Evolutionary conservation across 2,888 invertebrate genomes (phyloP), one percentile per base, ranked within the genome.

Genomic region (Agrochola lychnidis): DNA sequence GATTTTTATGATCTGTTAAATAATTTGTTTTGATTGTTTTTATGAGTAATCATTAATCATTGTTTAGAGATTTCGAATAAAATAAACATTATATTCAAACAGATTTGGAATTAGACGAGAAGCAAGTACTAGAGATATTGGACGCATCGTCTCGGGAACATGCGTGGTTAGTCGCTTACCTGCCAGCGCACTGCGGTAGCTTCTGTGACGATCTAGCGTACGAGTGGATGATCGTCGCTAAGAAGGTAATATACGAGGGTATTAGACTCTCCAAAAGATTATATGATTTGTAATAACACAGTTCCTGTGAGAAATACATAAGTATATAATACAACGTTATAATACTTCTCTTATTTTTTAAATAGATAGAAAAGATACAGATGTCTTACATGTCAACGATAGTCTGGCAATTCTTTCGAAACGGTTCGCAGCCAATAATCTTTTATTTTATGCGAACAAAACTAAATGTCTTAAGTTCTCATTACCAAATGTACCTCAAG

Each of bases 161-260:
- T 59, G 87, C 84, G 19, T 96, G 96, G 96, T 88, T 96, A n/a
- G 94, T 96, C 14, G 95, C 95, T 3, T 94, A 91, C 87, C 67
- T 96, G 51, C 96, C 96, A 19, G 85, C 91, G 10, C 82, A 78
- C 63, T 96, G 96, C 82, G 93, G 91, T 0, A 78, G 70, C 75
- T 1, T 56, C 76, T 95, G 96, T 82, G 91, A 91, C 7, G 83
- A 88, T 1, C 88, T 96, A 0, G 83, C 90, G 0, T 91, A 93
- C 78, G 90, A 95, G 82, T 94, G 94, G 94, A 90, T 93, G 79
- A 78, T 92, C 7, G 92, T 95, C 6, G 93, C 94, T 5, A 91
- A 89, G n/a, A 94, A 93, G 93, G 96, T 95, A 36, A n/a, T 6
- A 14, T 14, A 36, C 30, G 7, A 68, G 51, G n/a, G 16, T 53